Percentiles rank a stretch among this genome's conserved stretches.
Conservation (phyloP, 1,140 invertebrate species). For the Pectinophora gossypiella region DNA sequence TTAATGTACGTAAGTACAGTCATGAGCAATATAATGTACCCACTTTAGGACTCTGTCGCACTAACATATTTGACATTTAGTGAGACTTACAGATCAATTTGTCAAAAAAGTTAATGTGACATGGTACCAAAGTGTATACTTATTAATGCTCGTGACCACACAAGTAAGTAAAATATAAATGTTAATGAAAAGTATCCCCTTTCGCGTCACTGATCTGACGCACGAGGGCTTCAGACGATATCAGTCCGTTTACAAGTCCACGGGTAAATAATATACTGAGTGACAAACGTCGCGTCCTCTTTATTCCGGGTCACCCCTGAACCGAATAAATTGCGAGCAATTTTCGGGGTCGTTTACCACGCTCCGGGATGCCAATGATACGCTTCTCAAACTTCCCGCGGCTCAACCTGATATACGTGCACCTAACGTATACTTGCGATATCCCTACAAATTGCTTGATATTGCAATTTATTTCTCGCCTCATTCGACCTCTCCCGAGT, state of each 20-base stretch:
- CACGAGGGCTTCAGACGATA: too few relatives aligned
- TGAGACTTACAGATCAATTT: too few relatives aligned
- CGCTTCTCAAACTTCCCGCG: conserved; percentile 40
- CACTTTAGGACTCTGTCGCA: too few relatives aligned
- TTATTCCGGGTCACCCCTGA: conserved; percentile 61
- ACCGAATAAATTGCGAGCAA: conserved; percentile 61
- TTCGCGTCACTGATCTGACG: too few relatives aligned
- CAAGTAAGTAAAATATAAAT: too few relatives aligned
- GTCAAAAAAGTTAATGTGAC: too few relatives aligned
- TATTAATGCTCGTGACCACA: too few relatives aligned
- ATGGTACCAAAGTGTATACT: too few relatives aligned
- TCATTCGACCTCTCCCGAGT: not conserved
- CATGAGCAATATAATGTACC: too few relatives aligned
- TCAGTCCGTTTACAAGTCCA: not conserved
- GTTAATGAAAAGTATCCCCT: too few relatives aligned
- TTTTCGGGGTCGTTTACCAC: conserved; percentile 59
- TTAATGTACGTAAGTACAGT: too few relatives aligned
- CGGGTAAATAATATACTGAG: conserved; percentile 35
- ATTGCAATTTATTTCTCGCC: not conserved
- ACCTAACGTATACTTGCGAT: conserved; percentile 11
- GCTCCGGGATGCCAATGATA: conserved; percentile 56
- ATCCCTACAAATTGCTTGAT: conserved; percentile 29
- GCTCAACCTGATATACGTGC: conserved; percentile 13
- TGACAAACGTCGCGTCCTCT: conserved; percentile 51
- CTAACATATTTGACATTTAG: too few relatives aligned